Conservation (phyloP, 37 sponge, comb jelly and placozoan species). For the Axinella damicornis region DNA sequence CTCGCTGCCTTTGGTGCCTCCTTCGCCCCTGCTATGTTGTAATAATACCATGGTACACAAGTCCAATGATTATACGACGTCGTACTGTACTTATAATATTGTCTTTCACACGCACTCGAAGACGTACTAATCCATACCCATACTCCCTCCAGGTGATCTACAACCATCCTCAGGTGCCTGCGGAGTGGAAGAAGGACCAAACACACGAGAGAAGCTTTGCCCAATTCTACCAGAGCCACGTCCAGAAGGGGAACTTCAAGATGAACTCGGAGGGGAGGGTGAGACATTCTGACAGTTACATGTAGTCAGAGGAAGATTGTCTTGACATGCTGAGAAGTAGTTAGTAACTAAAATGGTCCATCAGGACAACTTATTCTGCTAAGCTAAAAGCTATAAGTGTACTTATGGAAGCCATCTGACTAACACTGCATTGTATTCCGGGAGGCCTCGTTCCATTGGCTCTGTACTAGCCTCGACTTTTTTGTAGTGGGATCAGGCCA, state of each 20-base stretch:
- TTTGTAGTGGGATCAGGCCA: too few relatives aligned
- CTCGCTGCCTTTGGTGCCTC: too few relatives aligned
- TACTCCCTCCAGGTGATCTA: conserved; percentile 37
- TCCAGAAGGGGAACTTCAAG: conserved; percentile 50
- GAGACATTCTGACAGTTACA: conserved; percentile 3
- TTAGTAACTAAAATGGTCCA: background rate
- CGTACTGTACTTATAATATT: too few relatives aligned
- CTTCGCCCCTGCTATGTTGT: too few relatives aligned
- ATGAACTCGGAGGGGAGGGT: conserved; percentile 63
- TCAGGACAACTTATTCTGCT: background rate
- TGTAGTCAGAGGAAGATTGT: too few relatives aligned
- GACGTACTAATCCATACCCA: background rate
- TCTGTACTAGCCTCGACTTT: too few relatives aligned
- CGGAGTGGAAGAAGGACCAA: conserved; percentile 52
- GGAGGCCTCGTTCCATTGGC: too few relatives aligned
- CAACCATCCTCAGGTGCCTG: conserved; percentile 51
- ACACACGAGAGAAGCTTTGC: conserved; percentile 50
- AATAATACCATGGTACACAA: too few relatives aligned
- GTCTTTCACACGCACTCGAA: background rate
- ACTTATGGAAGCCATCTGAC: too few relatives aligned
- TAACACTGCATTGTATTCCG: too few relatives aligned
- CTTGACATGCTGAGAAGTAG: too few relatives aligned
- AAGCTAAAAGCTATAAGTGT: background rate
- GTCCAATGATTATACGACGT: too few relatives aligned
- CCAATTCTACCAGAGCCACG: conserved; percentile 44